Evolutionary conservation across 1,140 invertebrate species (phyloP).

Genomic region (Polypedilum vanderplanki): DNA sequence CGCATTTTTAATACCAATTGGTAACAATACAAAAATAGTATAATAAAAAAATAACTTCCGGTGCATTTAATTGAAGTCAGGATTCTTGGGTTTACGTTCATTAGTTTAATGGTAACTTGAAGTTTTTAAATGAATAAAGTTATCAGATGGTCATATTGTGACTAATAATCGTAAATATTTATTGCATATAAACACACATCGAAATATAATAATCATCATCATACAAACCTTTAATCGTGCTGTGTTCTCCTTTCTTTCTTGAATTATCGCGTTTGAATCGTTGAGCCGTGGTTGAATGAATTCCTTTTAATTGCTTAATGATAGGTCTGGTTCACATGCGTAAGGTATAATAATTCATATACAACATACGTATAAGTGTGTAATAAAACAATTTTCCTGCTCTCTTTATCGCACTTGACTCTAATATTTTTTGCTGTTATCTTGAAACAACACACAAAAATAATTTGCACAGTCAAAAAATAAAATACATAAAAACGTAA

Average conservation of each 20-base stretch:
- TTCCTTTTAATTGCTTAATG: too few relatives aligned
- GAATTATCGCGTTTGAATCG: too few relatives aligned
- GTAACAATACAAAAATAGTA: neutral
- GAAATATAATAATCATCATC: conserved; percentile 14
- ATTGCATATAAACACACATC: neutral
- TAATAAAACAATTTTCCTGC: neutral
- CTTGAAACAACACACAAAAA: neutral
- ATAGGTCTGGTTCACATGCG: neutral
- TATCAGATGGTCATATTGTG: neutral
- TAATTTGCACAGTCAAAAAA: conserved; percentile 11
- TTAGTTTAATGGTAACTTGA: neutral
- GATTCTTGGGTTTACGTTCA: neutral
- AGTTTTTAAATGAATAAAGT: neutral
- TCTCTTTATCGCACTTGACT: neutral
- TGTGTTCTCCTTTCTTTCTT: too few relatives aligned
- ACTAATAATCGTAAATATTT: conserved; percentile 19
- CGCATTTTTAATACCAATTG: neutral
- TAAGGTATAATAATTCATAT: neutral
- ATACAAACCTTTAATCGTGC: neutral
- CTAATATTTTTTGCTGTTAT: neutral
- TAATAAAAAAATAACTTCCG: neutral
- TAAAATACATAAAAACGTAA: neutral
- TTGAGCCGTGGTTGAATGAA: too few relatives aligned
- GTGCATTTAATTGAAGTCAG: neutral
- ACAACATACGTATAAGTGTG: neutral